Base-by-base conservation (phyloP, 2,888 invertebrate species). In the Candidula unifasciata region DNA sequence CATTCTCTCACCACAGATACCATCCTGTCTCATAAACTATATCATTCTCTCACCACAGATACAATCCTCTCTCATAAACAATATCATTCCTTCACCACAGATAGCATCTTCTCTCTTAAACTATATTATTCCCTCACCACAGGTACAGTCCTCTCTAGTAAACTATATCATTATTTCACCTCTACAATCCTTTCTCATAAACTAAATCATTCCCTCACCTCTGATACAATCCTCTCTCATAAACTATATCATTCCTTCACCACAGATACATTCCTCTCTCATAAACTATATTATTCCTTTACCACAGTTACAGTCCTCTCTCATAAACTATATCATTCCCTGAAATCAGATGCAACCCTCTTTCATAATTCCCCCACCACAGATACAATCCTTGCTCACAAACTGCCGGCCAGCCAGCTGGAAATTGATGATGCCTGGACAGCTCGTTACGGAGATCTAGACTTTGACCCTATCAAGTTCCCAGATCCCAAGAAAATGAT, bases 341-440 rank as follows among this genome's bases (percentile, higher is more conserved):
- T 24, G 60, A 60, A 5, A 5, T 8, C n/a, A 3, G 24, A 60
- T 60, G 60, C 18, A 60, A 60, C 18, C 16, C 18, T 60, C 24
- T 60, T 16, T 60, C 60, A 24, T 16, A n/a, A 18, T 60, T 60
- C 27, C 27, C 8, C 27, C 13, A 18, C 21, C 5, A 44, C 91
- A 60, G 64, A 88, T 5, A 84, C 86, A 44, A 91, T 91, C 69
- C 60, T 89, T 10, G 57, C 85, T 33, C 44, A 89, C 60, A 88
- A 89, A 37, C 89, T 92, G 44, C 86, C 90, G 2, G 87, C 89
- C 85, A 90, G 91, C 24, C 91, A 92, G 84, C 27, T 93, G 60
- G 97, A 97, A 94, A 97, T 98, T 83, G 95, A 98, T 89, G 80
- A 96, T 95, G 95, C 96, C 33, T 98, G 98, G 97, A 97, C 97